Percentiles rank a stretch among this genome's conserved stretches.
Conservation (phyloP, 2,113 vertebrate species). For the Globicephala melas region DNA sequence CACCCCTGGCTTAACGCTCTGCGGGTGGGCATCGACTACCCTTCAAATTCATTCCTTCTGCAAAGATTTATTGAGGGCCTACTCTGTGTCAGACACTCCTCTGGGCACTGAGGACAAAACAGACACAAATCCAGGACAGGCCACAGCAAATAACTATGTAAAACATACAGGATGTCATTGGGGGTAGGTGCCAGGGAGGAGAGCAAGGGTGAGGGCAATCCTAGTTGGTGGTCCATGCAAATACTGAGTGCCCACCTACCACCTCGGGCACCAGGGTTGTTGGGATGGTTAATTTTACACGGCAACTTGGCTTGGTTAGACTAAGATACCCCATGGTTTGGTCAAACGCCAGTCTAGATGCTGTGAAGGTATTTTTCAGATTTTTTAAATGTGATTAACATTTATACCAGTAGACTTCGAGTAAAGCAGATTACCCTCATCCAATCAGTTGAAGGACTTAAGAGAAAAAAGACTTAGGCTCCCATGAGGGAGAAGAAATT, state of each 20-base stretch:
- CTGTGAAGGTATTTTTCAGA: background rate
- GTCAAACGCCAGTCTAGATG: background rate
- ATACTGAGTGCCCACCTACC: background rate
- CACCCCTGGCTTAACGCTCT: background rate
- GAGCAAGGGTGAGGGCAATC: background rate
- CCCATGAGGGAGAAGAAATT: background rate
- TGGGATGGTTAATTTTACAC: background rate
- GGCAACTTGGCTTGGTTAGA: background rate
- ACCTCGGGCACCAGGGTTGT: too few species aligned
- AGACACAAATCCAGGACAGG: background rate
- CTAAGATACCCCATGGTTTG: background rate
- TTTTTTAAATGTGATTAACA: background rate
- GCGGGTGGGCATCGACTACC: fast-evolving
- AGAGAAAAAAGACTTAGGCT: background rate
- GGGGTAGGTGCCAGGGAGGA: background rate
- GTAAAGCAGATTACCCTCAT: background rate
- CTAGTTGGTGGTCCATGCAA: fast-evolving
- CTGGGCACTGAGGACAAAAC: background rate
- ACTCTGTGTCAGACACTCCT: background rate
- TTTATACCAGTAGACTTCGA: background rate
- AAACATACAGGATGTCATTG: fast-evolving
- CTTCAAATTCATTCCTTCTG: background rate
- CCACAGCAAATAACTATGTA: background rate
- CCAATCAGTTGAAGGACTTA: background rate
- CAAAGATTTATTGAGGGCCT: background rate